These are phyloP conservation scores for Neodontobutis hainanensis DNA, from an alignment of 2,113 vertebrate species.

Conservation along the genomic window DNA sequence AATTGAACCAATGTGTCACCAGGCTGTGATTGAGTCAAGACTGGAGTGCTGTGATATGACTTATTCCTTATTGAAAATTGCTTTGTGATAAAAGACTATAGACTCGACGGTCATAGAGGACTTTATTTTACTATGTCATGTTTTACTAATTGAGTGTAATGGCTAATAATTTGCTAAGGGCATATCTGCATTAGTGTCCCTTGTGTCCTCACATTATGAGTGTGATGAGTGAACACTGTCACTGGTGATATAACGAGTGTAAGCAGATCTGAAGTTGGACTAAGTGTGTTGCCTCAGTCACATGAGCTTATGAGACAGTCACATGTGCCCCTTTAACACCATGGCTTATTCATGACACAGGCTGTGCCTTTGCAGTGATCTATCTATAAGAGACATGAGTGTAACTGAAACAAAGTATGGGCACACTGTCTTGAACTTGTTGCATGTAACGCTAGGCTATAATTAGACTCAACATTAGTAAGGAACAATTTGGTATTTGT, in stretches of 20 bases:
- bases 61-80: background rate
- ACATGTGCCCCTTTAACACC: constrained; percentile 28
- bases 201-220: background rate
- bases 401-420: background rate
- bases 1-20: constrained; percentile 1
- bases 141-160: too few species aligned
- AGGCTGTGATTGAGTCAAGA: background rate
- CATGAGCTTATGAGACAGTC: constrained; percentile 7
- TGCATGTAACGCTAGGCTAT: background rate
- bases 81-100: too few species aligned
- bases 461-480: background rate
- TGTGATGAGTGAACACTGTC: constrained; percentile 14
- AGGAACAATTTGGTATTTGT: background rate
- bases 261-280: background rate
- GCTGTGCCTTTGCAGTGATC: background rate
- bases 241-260: background rate
- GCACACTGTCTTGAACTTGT: background rate
- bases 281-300: constrained; percentile 13
- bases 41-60: background rate
- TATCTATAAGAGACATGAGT: background rate
- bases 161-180: too few species aligned
- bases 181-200: background rate
- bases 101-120: too few species aligned
- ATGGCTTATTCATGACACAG: background rate
- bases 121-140: too few species aligned